A percentile compares a stretch with the other conserved stretches of the same genome.
Conservation (phyloP, 2,888 invertebrate genomes). For the Chrysolina haemoptera region DNA sequence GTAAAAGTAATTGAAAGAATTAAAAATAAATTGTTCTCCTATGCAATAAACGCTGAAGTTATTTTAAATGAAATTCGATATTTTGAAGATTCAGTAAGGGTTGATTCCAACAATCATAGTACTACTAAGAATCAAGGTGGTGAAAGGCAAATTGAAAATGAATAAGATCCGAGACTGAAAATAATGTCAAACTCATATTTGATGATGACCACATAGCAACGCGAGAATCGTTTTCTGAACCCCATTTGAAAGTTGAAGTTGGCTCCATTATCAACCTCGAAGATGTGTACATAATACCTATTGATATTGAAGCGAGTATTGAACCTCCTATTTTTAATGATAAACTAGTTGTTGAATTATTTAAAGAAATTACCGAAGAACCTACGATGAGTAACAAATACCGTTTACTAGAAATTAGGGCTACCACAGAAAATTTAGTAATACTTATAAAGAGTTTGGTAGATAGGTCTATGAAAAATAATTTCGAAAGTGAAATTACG, state of each 20-base stretch:
- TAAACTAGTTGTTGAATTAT: not conserved
- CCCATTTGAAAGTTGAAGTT: slow-evolving; percentile 9
- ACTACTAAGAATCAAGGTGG: slow-evolving; percentile 12
- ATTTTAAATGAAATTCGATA: slow-evolving; percentile 13
- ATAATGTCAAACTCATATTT: not conserved
- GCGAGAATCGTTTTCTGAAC: not conserved
- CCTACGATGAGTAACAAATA: not conserved
- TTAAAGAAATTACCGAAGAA: not conserved
- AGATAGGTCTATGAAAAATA: not conserved
- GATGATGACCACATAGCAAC: not conserved
- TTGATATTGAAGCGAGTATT: not conserved
- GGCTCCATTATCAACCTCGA: slow-evolving; percentile 1
- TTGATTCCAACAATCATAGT: not conserved
- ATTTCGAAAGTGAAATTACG: not conserved
- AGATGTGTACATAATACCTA: not conserved
- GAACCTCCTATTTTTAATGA: not conserved
- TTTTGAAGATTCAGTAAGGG: not conserved
- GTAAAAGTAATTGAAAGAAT: not conserved
- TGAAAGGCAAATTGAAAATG: not conserved
- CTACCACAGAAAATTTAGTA: not conserved
- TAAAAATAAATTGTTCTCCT: slow-evolving; percentile 11
- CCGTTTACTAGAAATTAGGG: not conserved
- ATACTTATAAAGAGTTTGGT: not conserved
- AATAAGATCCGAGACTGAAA: not conserved
- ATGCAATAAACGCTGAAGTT: slow-evolving; percentile 13